Conservation (phyloP, 2,797 vertebrate species). For the Australoheros facetus region DNA sequence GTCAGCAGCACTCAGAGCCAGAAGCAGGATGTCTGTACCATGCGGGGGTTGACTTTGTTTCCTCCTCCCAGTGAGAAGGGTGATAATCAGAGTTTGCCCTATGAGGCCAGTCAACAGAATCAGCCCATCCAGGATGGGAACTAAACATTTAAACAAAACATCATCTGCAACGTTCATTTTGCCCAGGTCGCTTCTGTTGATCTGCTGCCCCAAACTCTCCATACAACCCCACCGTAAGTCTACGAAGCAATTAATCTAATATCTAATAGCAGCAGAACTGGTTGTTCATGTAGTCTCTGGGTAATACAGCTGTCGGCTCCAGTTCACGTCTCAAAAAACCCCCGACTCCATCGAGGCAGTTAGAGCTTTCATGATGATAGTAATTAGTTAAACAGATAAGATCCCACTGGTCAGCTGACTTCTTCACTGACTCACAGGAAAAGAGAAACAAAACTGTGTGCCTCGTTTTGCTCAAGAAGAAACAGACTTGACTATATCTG, state of each 20-base stretch:
- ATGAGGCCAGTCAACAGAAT: conserved; percentile 78
- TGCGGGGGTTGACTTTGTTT: conserved; percentile 58
- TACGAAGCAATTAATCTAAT: conserved; percentile 24
- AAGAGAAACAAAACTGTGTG: not conserved
- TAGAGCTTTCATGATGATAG: conserved; percentile 27
- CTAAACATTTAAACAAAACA: conserved; percentile 56
- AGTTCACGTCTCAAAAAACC: conserved; percentile 22
- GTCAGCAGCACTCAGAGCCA: conserved; percentile 80
- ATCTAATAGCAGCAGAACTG: conserved; percentile 25
- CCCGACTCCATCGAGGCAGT: conserved; percentile 14
- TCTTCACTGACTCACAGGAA: conserved; percentile 10
- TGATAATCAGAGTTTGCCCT: conserved; percentile 80
- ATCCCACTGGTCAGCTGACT: conserved; percentile 22
- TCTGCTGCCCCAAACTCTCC: conserved; percentile 44
- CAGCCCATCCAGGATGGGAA: conserved; percentile 77
- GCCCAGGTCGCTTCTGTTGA: conserved; percentile 39
- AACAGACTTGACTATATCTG: not conserved
- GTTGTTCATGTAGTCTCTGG: not conserved
- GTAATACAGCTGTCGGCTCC: conserved; percentile 24
- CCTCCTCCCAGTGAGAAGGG: conserved; percentile 69
- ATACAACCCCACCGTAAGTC: conserved; percentile 26
- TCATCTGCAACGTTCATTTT: conserved; percentile 12
- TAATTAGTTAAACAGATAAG: conserved; percentile 41
- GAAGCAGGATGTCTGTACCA: conserved; percentile 79
- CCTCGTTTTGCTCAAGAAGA: not conserved